A percentile compares a stretch with the other conserved stretches of the same genome.
Conservation (phyloP, 2,797 vertebrate genomes). For the Tragopan temminckii region DNA sequence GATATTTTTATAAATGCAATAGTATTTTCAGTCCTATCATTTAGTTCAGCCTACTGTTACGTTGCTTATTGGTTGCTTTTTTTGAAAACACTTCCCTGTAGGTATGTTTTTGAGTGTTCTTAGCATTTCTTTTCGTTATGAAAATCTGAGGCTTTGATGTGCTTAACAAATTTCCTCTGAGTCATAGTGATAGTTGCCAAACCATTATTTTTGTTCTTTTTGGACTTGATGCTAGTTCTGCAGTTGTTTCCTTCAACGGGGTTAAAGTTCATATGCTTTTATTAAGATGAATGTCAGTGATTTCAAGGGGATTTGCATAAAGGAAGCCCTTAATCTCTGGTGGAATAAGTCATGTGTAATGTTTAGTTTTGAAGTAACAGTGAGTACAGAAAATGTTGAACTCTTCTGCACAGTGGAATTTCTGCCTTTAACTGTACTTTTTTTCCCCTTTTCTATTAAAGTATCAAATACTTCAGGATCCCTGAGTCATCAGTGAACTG, state of each 20-base stretch:
- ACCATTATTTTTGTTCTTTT: constrained; percentile 43
- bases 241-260: constrained; percentile 25
- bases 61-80: neutral
- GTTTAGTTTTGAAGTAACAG: constrained; percentile 31
- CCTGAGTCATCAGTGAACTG: fast-evolving
- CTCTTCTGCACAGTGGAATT: neutral
- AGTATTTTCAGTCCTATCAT: neutral
- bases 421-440: neutral
- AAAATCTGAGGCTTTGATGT: constrained; percentile 57
- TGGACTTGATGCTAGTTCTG: neutral
- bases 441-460: neutral
- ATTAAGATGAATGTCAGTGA: constrained; percentile 41
- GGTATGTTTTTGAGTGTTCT: constrained; percentile 23
- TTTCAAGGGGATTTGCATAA: constrained; percentile 51
- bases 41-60: neutral
- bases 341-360: neutral
- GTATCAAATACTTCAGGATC: neutral
- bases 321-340: constrained; percentile 8
- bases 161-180: constrained; percentile 53
- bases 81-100: neutral
- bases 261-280: constrained; percentile 28
- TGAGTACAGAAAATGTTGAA: constrained; percentile 11
- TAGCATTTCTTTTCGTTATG: constrained; percentile 13
- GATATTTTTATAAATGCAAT: neutral
- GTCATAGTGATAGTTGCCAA: constrained; percentile 32